Evolutionary conservation across 1,140 invertebrate genomes (phyloP).

Genomic region (Drosophila varians): DNA sequence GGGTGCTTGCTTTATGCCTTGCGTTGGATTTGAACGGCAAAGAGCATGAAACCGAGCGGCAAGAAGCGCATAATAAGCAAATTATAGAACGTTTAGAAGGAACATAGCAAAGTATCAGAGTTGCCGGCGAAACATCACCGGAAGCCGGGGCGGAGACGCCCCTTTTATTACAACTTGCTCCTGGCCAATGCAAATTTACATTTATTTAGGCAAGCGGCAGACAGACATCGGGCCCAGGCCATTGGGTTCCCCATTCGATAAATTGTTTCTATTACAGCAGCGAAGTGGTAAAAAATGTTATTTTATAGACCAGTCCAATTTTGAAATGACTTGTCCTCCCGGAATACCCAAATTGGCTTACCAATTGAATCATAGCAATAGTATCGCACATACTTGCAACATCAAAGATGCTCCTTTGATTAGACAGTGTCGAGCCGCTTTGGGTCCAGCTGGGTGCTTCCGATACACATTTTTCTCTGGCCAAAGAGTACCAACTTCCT

Average conservation of each 20-base stretch:
- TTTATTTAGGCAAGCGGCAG: slow-evolving; percentile 54
- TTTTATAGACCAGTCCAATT: slow-evolving; percentile 68
- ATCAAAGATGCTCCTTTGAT: slow-evolving; percentile 26
- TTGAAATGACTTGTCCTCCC: slow-evolving; percentile 55
- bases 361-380: slow-evolving; percentile 33
- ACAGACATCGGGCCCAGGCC: neutral
- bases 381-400: slow-evolving; percentile 10
- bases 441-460: neutral
- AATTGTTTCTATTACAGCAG: slow-evolving; percentile 69
- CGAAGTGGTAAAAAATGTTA: slow-evolving; percentile 66
- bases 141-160: neutral
- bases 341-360: slow-evolving; percentile 22
- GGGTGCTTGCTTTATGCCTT: slow-evolving; percentile 67
- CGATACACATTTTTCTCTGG: too few relatives aligned
- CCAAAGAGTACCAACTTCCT: too few relatives aligned
- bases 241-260: slow-evolving; percentile 47
- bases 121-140: neutral
- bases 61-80: slow-evolving; percentile 76
- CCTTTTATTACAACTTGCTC: neutral
- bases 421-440: neutral
- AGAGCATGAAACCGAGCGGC: slow-evolving; percentile 72
- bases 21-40: slow-evolving; percentile 51
- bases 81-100: slow-evolving; percentile 80
- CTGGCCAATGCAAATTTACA: slow-evolving; percentile 67
- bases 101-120: slow-evolving; percentile 48